phyloP scores from a whole-genome alignment of 2,113 vertebrate genomes.

The Tetraodon nigroviridis region DNA sequence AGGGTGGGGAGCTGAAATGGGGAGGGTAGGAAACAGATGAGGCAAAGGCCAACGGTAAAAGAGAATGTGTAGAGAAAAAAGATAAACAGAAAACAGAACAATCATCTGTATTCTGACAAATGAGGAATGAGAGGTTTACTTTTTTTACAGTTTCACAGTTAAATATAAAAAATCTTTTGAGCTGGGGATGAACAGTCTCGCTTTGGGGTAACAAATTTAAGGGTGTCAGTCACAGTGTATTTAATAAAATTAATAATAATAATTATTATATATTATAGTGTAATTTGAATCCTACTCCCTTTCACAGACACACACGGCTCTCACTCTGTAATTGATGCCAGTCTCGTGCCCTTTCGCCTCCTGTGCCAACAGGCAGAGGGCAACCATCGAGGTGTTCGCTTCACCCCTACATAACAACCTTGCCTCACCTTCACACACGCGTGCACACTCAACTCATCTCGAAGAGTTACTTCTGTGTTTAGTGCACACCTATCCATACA shows the following conservation, averaged over 20 bases:
- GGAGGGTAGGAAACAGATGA: conserved; percentile 7
- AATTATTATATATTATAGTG: conserved; percentile 10
- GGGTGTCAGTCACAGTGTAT: no score
- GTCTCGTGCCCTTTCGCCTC: conserved; percentile 68
- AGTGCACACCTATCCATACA: not conserved
- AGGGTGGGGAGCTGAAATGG: conserved; percentile 28
- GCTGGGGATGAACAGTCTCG: not conserved
- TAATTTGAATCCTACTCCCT: not conserved
- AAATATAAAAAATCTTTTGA: not conserved
- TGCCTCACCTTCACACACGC: conserved; percentile 70
- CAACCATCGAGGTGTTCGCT: conserved; percentile 62
- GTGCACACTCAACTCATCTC: conserved; percentile 12
- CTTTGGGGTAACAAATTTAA: no score
- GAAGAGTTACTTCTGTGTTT: not conserved
- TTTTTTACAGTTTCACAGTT: no score
- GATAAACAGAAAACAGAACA: conserved; percentile 70
- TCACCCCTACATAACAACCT: conserved; percentile 69
- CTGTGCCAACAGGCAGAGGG: conserved; percentile 62
- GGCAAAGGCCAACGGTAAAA: not conserved
- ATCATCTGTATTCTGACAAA: conserved; percentile 74
- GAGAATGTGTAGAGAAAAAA: conserved; percentile 1
- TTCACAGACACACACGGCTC: conserved; percentile 12
- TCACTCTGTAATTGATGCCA: conserved; percentile 61
- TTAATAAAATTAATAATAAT: not conserved
- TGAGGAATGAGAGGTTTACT: no score